Evolutionary conservation across 1,140 invertebrate species (phyloP).

Genomic region (Onthophagus taurus): DNA sequence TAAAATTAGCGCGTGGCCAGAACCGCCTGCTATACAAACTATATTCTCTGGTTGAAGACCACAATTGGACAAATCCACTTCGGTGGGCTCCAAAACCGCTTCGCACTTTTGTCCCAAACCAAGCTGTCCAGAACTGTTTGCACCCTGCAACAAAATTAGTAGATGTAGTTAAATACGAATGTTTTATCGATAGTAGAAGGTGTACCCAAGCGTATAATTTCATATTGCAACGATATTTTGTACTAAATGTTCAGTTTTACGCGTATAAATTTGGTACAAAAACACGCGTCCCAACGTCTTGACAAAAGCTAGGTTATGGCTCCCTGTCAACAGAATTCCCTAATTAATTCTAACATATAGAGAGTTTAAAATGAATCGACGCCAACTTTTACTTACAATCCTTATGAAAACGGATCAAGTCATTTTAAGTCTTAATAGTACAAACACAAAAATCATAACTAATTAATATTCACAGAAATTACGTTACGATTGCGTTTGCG

Average conservation of each 20-base stretch:
- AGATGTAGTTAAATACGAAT: not conserved
- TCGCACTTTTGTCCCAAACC: slow-evolving; percentile 58
- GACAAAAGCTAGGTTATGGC: slow-evolving; percentile 6
- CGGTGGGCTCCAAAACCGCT: slow-evolving; percentile 50
- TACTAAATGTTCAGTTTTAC: slow-evolving; percentile 10
- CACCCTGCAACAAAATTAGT: slow-evolving; percentile 53
- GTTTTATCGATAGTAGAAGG: not conserved
- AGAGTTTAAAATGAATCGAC: too few species aligned
- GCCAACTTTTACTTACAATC: too few species aligned
- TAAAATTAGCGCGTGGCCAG: slow-evolving; percentile 63
- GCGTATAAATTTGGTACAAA: slow-evolving; percentile 1
- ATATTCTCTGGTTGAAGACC: slow-evolving; percentile 41
- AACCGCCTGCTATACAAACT: slow-evolving; percentile 59
- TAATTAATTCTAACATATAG: too few species aligned
- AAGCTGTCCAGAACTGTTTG: slow-evolving; percentile 77
- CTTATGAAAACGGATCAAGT: too few species aligned
- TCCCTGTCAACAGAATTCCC: too few species aligned
- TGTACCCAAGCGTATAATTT: slow-evolving; percentile 24
- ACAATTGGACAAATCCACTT: slow-evolving; percentile 38
- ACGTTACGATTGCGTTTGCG: too few species aligned
- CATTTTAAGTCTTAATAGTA: too few species aligned
- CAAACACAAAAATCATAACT: too few species aligned
- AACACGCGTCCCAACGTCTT: slow-evolving; percentile 8
- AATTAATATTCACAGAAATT: too few species aligned
- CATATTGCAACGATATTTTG: slow-evolving; percentile 17